Percentiles rank a stretch among this genome's conserved stretches.
Evolutionary conservation across 2,113 vertebrate genomes (phyloP).

Genomic region (Lepus americanus): DNA sequence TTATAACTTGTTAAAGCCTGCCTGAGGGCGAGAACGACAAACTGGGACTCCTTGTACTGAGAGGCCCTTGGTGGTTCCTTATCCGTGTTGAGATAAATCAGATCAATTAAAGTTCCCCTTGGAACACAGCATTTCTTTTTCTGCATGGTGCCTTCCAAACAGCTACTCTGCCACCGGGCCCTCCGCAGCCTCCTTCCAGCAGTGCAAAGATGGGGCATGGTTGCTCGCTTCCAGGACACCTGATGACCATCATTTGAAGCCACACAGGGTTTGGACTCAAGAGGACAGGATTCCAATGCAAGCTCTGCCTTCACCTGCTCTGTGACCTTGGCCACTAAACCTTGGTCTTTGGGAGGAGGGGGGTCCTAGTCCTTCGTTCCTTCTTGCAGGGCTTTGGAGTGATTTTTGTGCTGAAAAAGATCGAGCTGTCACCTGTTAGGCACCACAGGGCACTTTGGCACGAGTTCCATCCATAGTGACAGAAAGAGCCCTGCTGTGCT

Average conservation of each 20-base stretch:
- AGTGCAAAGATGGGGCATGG: neutral
- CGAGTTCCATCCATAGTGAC: neutral
- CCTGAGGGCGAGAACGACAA: conserved; percentile 82
- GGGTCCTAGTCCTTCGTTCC: neutral
- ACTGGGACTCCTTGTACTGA: conserved; percentile 71
- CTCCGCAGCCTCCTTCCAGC: neutral
- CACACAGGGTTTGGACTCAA: neutral
- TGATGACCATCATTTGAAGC: neutral
- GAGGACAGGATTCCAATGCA: neutral
- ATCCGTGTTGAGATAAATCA: conserved; percentile 74
- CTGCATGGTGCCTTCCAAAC: neutral
- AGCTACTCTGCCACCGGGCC: neutral
- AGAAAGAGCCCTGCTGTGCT: too few relatives aligned
- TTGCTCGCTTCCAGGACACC: neutral
- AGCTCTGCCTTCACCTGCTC: neutral
- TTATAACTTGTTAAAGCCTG: conserved; percentile 83
- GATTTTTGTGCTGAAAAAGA: neutral
- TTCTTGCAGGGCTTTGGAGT: neutral
- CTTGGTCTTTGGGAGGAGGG: neutral
- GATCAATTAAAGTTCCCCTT: conserved; percentile 80
- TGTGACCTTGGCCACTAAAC: neutral
- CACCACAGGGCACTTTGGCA: neutral
- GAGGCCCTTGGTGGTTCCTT: conserved; percentile 65
- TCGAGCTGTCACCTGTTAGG: neutral
- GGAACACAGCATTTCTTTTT: conserved; percentile 61